phyloP scores from a whole-genome alignment of 2,888 invertebrate genomes.

The Caenorhabditis becei region DNA sequence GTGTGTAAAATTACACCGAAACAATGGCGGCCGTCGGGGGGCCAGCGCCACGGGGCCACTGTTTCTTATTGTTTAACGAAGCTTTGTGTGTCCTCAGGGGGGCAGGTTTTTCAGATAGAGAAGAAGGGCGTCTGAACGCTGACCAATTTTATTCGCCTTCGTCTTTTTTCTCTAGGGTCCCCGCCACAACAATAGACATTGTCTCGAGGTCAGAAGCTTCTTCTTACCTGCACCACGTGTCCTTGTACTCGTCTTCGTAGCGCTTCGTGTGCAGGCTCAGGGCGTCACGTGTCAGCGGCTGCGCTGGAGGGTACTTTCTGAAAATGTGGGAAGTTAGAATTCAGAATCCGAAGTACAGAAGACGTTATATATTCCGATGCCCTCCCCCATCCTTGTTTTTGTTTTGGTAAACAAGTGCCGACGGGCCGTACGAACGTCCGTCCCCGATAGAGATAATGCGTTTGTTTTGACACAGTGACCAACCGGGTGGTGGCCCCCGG shows the following conservation, averaged over 20 bases:
- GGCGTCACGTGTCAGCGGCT: constrained; percentile 77
- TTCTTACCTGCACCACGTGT: constrained; percentile 73
- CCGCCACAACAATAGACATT: constrained; percentile 21
- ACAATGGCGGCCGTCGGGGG: constrained; percentile 19
- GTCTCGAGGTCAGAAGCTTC: constrained; percentile 1
- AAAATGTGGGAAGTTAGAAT: constrained; percentile 32
- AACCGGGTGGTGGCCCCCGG: background rate
- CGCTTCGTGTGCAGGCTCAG: constrained; percentile 76
- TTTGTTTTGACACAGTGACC: constrained; percentile 61
- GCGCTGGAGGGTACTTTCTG: constrained; percentile 64
- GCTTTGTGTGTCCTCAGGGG: constrained; percentile 22
- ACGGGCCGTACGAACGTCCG: constrained; percentile 23
- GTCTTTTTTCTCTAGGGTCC: too few relatives aligned
- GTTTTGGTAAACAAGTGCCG: constrained; percentile 28
- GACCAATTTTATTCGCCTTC: constrained; percentile 35
- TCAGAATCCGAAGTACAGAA: background rate
- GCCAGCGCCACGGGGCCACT: background rate
- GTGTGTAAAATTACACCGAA: constrained; percentile 51
- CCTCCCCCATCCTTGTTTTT: constrained; percentile 41
- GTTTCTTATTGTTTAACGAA: constrained; percentile 61
- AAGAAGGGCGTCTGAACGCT: constrained; percentile 1
- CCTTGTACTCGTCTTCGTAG: constrained; percentile 78
- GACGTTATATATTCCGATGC: too few relatives aligned
- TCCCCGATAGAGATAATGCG: constrained; percentile 42
- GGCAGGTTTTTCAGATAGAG: constrained; percentile 2